Base-by-base conservation (phyloP, 2,113 vertebrate species). In the Aphyosemion australe region DNA sequence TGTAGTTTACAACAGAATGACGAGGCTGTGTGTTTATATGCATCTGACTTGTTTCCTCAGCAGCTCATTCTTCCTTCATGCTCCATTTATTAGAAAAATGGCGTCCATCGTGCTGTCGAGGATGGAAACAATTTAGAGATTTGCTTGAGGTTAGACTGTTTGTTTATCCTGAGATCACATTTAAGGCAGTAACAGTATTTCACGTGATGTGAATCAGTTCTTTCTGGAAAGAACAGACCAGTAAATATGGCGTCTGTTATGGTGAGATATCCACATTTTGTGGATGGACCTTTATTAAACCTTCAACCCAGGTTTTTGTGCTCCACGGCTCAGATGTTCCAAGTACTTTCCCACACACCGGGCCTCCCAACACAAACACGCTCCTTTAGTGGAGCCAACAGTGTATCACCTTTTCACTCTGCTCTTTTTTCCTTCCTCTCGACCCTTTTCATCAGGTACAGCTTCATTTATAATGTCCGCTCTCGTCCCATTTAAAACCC, bases 401-500 rank as follows among this genome's bases (percentile, higher is more conserved):
- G 61, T 69, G 54, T 42, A 43, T 80, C 74, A 79, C 69, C 78
- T 85, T 72, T 80, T 78, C 62, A 18, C 59, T 53, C 21, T 31
- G 16, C 46, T 72, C 1, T 76, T 67, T 78, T 65, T 61, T 41
- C 43, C 45, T 61, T 66, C 41, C 78, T 78, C 78, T 87, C 76
- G 72, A 86, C 62, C 78, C 63, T 69, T 68, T 50, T 70, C 66
- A 45, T 61, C 15, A 0, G 45, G 62, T 39, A 61, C 72, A 68
- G 69, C 78, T 80, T 85, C 64, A 71, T 52, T 73, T 71, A 84
- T 69, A 83, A 85, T 82, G 61, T 69, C 48, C 46, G 4, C 80
- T 85, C 74, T 88, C 85, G 79, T 76, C 72, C 61, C 71, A 68
- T 78, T 62, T 56, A 80, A 82, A 26, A 71, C 61, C 70, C 76